Evolutionary conservation across 2,113 vertebrate species (phyloP), one percentile per base, ranked within the genome.

Genomic region (Callorhinus ursinus): DNA sequence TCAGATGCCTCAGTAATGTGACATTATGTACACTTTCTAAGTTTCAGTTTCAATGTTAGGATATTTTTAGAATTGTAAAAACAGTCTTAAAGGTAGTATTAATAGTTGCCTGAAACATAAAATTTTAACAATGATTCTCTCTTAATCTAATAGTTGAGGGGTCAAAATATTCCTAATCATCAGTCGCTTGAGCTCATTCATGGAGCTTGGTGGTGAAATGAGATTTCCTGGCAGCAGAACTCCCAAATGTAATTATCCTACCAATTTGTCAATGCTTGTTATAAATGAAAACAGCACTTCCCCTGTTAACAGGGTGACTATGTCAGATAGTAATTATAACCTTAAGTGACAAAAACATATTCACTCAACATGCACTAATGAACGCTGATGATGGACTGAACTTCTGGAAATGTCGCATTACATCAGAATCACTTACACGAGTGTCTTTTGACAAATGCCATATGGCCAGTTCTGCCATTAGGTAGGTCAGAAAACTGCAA

Each of bases 291-390:
- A 94, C 61, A 92, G 93, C 31, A 22, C 42, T 80, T 87, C 72
- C 77, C 53, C 71, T 57, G 53, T 82, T 72, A 87, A 79, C 39
- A 91, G 63, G 42, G 89, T 82, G 81, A 91, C n/a, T 57, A 36
- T 93, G 77, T 87, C 96, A 96, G 71, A 86, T 61, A 95, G 61
- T 76, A 93, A 95, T 92, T 95, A 87, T 72, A 95, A 97, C 91
- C 65, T 46, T 53, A 94, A 86, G 74, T 93, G 97, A 91, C 95
- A 91, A 93, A 94, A 94, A 80, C 65, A 74, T 81, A 92, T 42
- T 94, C 51, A 90, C 33, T 83, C 49, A 71, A 89, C 87, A 71
- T 63, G 74, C 49, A 86, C 42, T 94, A 81, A 96, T 82, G 63
- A 96, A 84, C 11, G 1, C 80, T 67, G 21, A 51, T 0, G 0